Base-by-base conservation (phyloP, 2,888 invertebrate species). In the Syrista parreyssii region DNA sequence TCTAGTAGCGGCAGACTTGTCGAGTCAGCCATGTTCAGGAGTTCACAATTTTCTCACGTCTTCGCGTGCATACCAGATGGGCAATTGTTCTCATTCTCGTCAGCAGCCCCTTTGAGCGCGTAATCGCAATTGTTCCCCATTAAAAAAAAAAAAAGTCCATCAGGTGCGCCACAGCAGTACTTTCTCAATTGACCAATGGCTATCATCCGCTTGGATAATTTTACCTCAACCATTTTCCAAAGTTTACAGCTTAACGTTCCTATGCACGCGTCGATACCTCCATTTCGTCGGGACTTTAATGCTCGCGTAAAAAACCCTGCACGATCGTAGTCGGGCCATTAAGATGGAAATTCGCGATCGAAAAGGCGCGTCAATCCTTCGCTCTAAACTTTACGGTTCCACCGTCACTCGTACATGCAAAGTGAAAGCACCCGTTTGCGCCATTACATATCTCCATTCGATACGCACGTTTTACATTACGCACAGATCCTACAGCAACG, bases 1-100 rank as follows among this genome's bases (percentile, higher is more conserved):
- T 75, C 78, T 75, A 78, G 76, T 79, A 79, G 77, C 76, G 78
- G 79, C 75, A 76, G 76, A 80, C 76, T 74, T 78, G 81, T 78
- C 76, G 76, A 80, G 75, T 79, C 80, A 79, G 76, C 77, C 77
- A 33, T 74, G 33, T 74, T 71, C 78, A 71, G 79, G 75, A 79
- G 81, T 82, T 80, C 81, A 82, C 80, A 79, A 79, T 82, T 80
- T 82, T 82, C 81, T 82, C 81, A 82, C 81, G 81, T 82, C 81
- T 80, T 80, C 78, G 77, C 79, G 79, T 80, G 80, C 79, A 76
- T 55, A 79, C 73, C 79, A 80, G 79, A 80, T 82, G 81, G 81
- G 79, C 79, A 82, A 82, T 82, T 82, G 81, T 82, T 82, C 80
- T 82, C 80, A 80, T 82, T 80, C 79, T 76, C 81, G 78, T 78